Conservation (phyloP, 92 coral and sea anemone genomes). For the Nematostella vectensis region DNA sequence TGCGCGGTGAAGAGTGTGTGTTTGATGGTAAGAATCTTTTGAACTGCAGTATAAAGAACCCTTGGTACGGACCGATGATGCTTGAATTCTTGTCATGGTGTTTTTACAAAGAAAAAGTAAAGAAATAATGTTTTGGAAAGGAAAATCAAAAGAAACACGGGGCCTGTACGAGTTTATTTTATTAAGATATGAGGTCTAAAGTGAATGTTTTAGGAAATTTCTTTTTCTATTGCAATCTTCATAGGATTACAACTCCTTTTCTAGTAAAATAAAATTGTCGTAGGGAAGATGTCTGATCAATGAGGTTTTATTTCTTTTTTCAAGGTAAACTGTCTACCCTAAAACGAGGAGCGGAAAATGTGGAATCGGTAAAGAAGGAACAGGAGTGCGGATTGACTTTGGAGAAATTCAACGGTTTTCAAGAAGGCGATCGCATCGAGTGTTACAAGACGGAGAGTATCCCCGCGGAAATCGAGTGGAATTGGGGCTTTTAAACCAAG, state of each 20-base stretch:
- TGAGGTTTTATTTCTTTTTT: background rate
- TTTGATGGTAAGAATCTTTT: slow-evolving; percentile 62
- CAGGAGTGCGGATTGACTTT: slow-evolving; percentile 91
- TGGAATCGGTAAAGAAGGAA: slow-evolving; percentile 75
- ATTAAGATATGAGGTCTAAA: too few species aligned
- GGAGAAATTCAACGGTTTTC: slow-evolving; percentile 62
- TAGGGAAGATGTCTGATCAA: background rate
- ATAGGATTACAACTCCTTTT: too few species aligned
- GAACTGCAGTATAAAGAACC: too few species aligned
- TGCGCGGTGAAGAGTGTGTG: slow-evolving; percentile 44
- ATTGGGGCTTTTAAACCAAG: slow-evolving; percentile 74
- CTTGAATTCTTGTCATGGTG: too few species aligned
- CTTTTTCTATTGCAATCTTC: too few species aligned
- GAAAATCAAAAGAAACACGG: too few species aligned
- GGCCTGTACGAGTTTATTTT: too few species aligned
- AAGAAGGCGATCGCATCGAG: slow-evolving; percentile 85
- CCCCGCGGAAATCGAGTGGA: slow-evolving; percentile 77
- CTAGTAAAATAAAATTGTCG: too few species aligned
- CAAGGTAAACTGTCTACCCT: slow-evolving; percentile 65
- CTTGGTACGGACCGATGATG: too few species aligned
- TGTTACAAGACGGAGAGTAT: slow-evolving; percentile 41
- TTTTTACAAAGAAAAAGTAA: too few species aligned
- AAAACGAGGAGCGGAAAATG: slow-evolving; percentile 72
- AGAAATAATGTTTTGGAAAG: too few species aligned
- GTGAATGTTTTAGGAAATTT: too few species aligned